phyloP scores from a whole-genome alignment of 2,797 vertebrate species.

The Ptychobarbus kaznakovi region DNA sequence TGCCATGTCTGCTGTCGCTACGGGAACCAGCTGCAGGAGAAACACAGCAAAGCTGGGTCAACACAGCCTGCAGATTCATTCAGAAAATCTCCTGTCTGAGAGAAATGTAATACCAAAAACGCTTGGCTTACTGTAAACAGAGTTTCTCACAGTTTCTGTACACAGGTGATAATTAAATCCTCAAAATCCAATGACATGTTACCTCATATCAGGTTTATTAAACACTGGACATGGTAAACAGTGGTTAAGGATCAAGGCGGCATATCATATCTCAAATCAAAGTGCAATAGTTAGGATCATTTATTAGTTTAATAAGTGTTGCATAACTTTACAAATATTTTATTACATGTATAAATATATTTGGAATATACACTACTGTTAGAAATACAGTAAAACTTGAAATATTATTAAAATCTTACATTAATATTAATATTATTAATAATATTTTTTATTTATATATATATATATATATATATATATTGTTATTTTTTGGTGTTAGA shows the following conservation, averaged over 20 bases:
- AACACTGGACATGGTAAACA: constrained; percentile 4
- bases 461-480: too few species aligned
- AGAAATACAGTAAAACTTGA: not conserved
- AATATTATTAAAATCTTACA: not conserved
- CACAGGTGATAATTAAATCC: not conserved
- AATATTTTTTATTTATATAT: too few species aligned
- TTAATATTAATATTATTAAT: too few species aligned
- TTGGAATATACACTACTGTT: not conserved
- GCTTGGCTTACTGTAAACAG: constrained; percentile 12
- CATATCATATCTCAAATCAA: not conserved
- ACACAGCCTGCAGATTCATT: constrained; percentile 44
- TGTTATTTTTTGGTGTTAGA: not conserved
- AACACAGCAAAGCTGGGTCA: constrained; percentile 46
- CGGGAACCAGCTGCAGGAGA: constrained; percentile 56
- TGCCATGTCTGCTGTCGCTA: constrained; percentile 60
- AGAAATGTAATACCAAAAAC: constrained; percentile 6
- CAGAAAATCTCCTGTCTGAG: constrained; percentile 34
- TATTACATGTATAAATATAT: not conserved
- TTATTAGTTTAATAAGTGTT: not conserved
- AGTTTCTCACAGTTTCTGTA: constrained; percentile 5
- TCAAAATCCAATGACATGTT: not conserved
- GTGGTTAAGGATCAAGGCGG: not conserved
- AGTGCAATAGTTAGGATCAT: not conserved
- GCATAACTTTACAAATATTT: not conserved
- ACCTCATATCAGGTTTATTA: constrained; percentile 22